A percentile compares a stretch with the other conserved stretches of the same genome.
These are phyloP conservation scores for Scaptomyza montana DNA, from an alignment of 1,140 invertebrate genomes.

Conservation along the genomic window DNA sequence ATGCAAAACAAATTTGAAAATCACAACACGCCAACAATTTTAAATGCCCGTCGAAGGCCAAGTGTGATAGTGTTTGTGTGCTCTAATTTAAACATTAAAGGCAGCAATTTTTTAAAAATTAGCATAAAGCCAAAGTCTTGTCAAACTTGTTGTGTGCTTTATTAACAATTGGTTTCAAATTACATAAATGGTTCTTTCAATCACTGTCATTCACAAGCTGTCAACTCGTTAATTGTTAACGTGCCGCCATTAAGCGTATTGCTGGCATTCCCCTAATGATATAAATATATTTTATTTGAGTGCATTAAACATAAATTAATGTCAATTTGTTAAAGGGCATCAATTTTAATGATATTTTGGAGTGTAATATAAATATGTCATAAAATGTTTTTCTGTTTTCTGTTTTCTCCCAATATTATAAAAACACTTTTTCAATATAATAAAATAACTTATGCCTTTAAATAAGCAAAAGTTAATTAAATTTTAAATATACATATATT, in stretches of 20 bases:
- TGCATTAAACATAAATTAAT: background rate
- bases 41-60: constrained; percentile 31
- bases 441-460: background rate
- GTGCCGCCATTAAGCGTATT: constrained; percentile 47
- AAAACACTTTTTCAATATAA: background rate
- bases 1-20: constrained; percentile 36
- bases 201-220: constrained; percentile 21
- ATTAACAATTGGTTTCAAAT: constrained; percentile 66
- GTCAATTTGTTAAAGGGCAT: background rate
- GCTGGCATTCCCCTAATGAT: background rate
- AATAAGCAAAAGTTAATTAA: too few relatives aligned
- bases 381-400: too few relatives aligned
- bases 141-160: constrained; percentile 25
- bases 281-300: background rate
- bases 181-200: constrained; percentile 40
- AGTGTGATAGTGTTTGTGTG: constrained; percentile 2
- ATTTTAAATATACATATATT: too few relatives aligned
- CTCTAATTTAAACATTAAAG: background rate
- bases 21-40: constrained; percentile 14
- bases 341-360: background rate
- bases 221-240: constrained; percentile 46
- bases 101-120: constrained; percentile 4
- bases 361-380: too few relatives aligned
- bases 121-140: constrained; percentile 16
- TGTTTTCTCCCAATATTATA: background rate